Conservation (phyloP, 2,113 vertebrate species). For the Melanerpes formicivorus region DNA sequence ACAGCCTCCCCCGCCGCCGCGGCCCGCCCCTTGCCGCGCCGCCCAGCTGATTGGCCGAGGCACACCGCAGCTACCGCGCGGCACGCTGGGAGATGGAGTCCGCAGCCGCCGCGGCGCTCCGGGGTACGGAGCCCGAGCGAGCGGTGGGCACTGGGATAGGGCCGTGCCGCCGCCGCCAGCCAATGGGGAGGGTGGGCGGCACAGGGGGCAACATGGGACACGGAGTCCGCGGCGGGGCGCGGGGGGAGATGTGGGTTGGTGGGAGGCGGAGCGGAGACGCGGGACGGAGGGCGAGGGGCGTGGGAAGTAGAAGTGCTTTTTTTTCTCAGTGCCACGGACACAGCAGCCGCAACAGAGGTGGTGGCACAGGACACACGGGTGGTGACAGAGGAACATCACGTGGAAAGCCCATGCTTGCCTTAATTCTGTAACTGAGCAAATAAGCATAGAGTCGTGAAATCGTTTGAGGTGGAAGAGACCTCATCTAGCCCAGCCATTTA, state of each 20-base stretch:
- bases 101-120: not conserved
- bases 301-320: too few relatives aligned
- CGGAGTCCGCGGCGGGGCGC: not conserved
- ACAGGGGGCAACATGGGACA: not conserved
- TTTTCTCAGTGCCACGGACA: too few relatives aligned
- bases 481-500: too few relatives aligned
- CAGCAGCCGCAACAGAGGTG: too few relatives aligned
- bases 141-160: not conserved
- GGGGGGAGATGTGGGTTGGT: not conserved
- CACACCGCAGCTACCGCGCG: constrained; percentile 66
- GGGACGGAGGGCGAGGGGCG: too few relatives aligned
- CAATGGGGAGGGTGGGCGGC: not conserved
- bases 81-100: constrained; percentile 68
- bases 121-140: too few relatives aligned
- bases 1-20: constrained; percentile 48
- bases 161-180: not conserved
- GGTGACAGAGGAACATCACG: too few relatives aligned
- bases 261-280: not conserved
- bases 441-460: too few relatives aligned
- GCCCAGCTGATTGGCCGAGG: constrained; percentile 56
- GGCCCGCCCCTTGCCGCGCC: constrained; percentile 42
- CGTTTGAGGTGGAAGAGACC: too few relatives aligned
- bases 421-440: too few relatives aligned
- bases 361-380: too few relatives aligned
- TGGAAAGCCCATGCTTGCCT: too few relatives aligned